Conservation (phyloP, 2,888 invertebrate species). For the Sarcophaga rosellei region DNA sequence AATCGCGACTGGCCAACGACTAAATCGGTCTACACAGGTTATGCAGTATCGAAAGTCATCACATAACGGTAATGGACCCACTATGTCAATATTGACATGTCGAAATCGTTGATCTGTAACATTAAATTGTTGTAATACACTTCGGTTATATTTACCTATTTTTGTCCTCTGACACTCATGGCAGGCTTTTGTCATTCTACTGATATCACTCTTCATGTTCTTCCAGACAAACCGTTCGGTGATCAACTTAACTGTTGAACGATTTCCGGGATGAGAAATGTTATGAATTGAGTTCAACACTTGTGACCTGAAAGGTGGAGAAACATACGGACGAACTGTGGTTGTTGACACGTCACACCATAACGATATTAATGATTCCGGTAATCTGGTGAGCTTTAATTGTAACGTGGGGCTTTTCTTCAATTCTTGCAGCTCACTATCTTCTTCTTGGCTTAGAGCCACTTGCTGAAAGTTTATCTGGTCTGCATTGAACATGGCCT, state of each 20-base stretch:
- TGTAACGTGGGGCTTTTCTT: slow-evolving; percentile 31
- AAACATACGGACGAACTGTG: slow-evolving; percentile 39
- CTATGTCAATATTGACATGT: slow-evolving; percentile 8
- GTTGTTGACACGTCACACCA: slow-evolving; percentile 56
- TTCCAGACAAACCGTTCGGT: slow-evolving; percentile 36
- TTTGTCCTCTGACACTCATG: slow-evolving; percentile 41
- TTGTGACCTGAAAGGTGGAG: neutral
- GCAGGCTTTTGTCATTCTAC: slow-evolving; percentile 49
- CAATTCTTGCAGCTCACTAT: neutral
- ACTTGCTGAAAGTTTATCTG: slow-evolving; percentile 2
- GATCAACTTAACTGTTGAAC: slow-evolving; percentile 34
- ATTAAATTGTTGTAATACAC: slow-evolving; percentile 6
- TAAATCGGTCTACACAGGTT: slow-evolving; percentile 13
- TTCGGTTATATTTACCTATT: slow-evolving; percentile 62
- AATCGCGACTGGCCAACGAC: slow-evolving; percentile 4
- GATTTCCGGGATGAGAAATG: slow-evolving; percentile 14
- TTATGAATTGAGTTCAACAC: slow-evolving; percentile 22
- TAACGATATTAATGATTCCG: slow-evolving; percentile 25
- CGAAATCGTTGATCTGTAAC: slow-evolving; percentile 67
- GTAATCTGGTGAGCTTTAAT: slow-evolving; percentile 37
- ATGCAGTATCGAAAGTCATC: slow-evolving; percentile 57
- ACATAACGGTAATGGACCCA: slow-evolving; percentile 9
- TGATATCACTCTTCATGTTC: slow-evolving; percentile 45
- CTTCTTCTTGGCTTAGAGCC: neutral
- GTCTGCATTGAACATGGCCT: slow-evolving; percentile 6